Evolutionary conservation across 2,797 vertebrate genomes (phyloP).

Genomic region (Capromys pilorides): DNA sequence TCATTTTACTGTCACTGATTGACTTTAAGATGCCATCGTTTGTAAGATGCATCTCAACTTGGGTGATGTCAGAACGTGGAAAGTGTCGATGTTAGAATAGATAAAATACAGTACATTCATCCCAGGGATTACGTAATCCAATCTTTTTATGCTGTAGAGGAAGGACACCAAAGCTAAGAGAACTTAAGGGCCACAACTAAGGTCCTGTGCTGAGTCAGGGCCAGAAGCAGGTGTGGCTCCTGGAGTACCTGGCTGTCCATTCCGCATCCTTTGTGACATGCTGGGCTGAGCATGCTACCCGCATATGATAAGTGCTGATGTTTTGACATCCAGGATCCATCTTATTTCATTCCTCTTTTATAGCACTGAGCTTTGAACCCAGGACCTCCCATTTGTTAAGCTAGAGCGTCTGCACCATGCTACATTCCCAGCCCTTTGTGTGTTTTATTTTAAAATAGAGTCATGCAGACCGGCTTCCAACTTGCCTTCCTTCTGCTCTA

Average conservation of each 20-base stretch:
- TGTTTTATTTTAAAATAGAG: neutral
- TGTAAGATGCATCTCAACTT: neutral
- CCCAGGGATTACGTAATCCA: neutral
- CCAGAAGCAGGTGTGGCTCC: neutral
- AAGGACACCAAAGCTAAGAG: neutral
- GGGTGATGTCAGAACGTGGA: neutral
- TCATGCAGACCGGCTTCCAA: neutral
- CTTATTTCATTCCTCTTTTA: neutral
- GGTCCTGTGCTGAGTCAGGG: neutral
- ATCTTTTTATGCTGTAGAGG: neutral
- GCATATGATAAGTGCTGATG: neutral
- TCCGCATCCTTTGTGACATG: neutral
- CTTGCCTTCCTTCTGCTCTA: neutral
- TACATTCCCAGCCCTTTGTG: neutral
- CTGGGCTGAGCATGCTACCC: neutral
- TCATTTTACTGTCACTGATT: neutral
- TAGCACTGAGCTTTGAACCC: neutral
- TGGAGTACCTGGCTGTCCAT: neutral
- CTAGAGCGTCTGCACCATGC: neutral
- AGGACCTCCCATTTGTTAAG: neutral
- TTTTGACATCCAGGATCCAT: neutral
- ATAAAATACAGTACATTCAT: neutral
- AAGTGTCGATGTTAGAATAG: neutral
- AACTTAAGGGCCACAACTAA: neutral
- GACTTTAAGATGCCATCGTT: neutral